A percentile compares a stretch with the other conserved stretches of the same genome.
These are phyloP conservation scores for Pantherophis vulpinus DNA, from an alignment of 2,797 vertebrate genomes.

Conservation along the genomic window DNA sequence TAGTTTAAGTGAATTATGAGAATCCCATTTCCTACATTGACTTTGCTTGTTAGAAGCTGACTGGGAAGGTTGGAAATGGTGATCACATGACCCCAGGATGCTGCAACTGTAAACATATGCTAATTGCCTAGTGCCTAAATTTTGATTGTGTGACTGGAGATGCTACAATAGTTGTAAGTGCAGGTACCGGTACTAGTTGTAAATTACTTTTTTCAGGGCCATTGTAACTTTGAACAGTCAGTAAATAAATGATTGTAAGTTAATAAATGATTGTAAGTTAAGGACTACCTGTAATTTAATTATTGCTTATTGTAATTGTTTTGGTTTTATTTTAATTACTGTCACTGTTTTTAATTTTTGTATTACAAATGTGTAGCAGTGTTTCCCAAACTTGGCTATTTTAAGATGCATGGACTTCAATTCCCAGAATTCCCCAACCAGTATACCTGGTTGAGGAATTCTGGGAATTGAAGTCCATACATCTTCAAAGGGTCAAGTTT, in stretches of 20 bases:
- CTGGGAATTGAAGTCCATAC: too few relatives aligned
- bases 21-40: neutral
- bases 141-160: neutral
- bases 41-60: neutral
- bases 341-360: neutral
- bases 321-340: neutral
- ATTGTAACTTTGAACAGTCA: neutral
- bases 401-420: too few relatives aligned
- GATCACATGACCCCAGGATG: neutral
- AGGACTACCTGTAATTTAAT: neutral
- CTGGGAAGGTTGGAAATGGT: neutral
- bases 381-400: too few relatives aligned
- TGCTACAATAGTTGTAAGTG: neutral
- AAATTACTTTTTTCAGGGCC: neutral
- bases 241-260: neutral
- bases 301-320: neutral
- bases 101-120: neutral
- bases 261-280: neutral
- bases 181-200: neutral
- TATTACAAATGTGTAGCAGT: neutral
- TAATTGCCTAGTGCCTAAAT: neutral
- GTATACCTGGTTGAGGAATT: too few relatives aligned
- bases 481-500: too few relatives aligned
- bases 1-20: neutral
- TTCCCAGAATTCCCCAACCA: too few relatives aligned